These are phyloP conservation scores for Clitarchus hookeri DNA, from an alignment of 2,888 invertebrate genomes.

Conservation along the genomic window DNA sequence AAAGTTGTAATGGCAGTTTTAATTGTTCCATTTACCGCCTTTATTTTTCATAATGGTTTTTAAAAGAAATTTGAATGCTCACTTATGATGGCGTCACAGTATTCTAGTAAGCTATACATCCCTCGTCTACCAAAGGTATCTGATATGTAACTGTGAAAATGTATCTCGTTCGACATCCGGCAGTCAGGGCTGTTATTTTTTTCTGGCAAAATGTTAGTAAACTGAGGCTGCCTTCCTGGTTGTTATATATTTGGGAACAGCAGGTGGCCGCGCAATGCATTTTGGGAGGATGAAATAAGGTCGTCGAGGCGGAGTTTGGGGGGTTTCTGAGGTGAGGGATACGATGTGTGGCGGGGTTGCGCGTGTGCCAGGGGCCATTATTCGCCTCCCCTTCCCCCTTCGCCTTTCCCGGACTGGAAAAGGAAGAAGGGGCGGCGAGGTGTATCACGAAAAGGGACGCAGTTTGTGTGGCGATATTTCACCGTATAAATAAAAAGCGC, in stretches of 20 bases:
- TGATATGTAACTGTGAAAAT: too few species aligned
- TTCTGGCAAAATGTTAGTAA: neutral
- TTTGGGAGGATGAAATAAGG: neutral
- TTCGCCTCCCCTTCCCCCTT: neutral
- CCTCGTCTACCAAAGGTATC: too few species aligned
- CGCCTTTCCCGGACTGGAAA: neutral
- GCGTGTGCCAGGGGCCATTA: constrained; percentile 1
- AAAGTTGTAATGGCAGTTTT: too few species aligned
- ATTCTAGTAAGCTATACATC: too few species aligned
- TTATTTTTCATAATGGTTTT: too few species aligned
- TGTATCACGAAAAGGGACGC: neutral
- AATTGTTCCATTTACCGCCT: too few species aligned
- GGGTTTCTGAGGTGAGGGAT: neutral
- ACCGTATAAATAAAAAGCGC: neutral
- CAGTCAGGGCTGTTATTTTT: too few species aligned
- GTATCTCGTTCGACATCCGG: too few species aligned
- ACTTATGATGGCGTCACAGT: too few species aligned
- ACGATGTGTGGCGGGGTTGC: neutral
- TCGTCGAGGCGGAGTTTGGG: too few species aligned
- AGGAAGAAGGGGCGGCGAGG: neutral
- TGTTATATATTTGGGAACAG: constrained; percentile 8
- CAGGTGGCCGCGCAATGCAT: neutral
- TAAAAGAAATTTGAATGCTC: too few species aligned
- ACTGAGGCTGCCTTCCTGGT: neutral
- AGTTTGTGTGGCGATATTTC: constrained; percentile 14